phyloP scores from a whole-genome alignment of 2,888 invertebrate genomes.

The Yponomeuta plumbellus region DNA sequence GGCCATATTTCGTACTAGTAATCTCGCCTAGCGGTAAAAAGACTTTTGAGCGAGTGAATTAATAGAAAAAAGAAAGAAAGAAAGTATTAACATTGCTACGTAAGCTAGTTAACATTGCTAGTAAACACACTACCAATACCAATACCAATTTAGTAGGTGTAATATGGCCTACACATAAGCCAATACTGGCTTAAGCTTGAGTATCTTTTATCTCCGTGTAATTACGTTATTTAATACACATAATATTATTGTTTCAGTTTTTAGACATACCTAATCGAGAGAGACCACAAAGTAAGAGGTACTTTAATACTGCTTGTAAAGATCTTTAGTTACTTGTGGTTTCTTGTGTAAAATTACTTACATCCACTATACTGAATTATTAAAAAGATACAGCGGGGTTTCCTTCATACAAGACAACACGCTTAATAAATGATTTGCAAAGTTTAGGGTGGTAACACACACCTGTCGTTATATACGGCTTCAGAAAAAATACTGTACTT shows the following conservation, averaged over 20 bases:
- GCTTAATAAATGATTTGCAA: not conserved
- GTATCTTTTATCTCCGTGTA: no score
- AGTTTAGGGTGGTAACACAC: not conserved
- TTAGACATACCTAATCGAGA: conserved; percentile 5
- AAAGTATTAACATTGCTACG: no score
- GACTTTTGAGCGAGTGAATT: no score
- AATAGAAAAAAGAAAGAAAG: no score
- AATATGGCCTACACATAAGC: no score
- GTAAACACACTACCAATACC: no score
- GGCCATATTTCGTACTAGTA: no score
- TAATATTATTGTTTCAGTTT: not conserved
- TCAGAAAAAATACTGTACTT: not conserved
- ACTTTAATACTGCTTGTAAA: not conserved
- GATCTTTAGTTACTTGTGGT: conserved; percentile 46
- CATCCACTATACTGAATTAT: conserved; percentile 41
- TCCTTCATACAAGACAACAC: not conserved
- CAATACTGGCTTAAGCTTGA: no score
- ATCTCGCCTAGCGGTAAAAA: no score
- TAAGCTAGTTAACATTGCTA: no score
- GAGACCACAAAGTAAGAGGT: not conserved
- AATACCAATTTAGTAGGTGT: no score
- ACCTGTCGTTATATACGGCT: not conserved
- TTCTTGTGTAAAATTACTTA: conserved; percentile 60
- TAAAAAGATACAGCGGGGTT: not conserved
- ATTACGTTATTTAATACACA: not conserved